Evolutionary conservation across 2,113 vertebrate genomes (phyloP).

Genomic region (Hiodon tergisus): DNA sequence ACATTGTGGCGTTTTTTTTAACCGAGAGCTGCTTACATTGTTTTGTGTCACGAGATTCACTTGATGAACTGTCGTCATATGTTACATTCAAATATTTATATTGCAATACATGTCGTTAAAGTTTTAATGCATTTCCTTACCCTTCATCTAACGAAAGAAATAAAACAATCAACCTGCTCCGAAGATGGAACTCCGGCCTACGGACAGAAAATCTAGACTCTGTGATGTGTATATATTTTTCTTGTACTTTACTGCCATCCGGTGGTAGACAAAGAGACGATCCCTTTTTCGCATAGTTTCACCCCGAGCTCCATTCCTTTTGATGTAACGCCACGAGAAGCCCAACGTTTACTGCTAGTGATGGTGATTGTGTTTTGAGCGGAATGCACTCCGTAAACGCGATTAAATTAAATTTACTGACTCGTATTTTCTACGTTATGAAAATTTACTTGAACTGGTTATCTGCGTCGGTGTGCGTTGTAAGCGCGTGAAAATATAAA

Average conservation of each 20-base stretch:
- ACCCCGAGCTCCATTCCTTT: neutral
- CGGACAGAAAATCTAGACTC: neutral
- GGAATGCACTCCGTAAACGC: too few species aligned
- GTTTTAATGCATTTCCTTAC: constrained; percentile 17
- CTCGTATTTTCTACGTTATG: too few species aligned
- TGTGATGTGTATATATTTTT: constrained; percentile 36
- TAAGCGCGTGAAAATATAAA: too few species aligned
- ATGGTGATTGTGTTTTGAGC: too few species aligned
- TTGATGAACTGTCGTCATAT: constrained; percentile 7
- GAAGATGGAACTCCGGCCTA: constrained; percentile 9
- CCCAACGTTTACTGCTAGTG: too few species aligned
- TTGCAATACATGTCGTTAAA: constrained; percentile 9
- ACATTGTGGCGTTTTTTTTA: neutral
- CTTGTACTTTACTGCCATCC: constrained; percentile 70
- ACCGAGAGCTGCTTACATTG: neutral
- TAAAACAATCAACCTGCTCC: constrained; percentile 17
- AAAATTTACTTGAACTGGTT: too few species aligned
- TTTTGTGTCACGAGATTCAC: constrained; percentile 17
- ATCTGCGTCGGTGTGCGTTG: too few species aligned
- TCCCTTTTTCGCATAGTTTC: constrained; percentile 1
- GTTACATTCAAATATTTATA: constrained; percentile 14
- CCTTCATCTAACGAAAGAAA: constrained; percentile 21
- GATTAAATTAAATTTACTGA: too few species aligned
- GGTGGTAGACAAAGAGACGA: constrained; percentile 49
- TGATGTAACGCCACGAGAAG: neutral